A percentile compares a stretch with the other conserved stretches of the same genome.
These are phyloP conservation scores for Trachelus troglodyta DNA, from an alignment of 2,888 invertebrate species.

Conservation along the genomic window DNA sequence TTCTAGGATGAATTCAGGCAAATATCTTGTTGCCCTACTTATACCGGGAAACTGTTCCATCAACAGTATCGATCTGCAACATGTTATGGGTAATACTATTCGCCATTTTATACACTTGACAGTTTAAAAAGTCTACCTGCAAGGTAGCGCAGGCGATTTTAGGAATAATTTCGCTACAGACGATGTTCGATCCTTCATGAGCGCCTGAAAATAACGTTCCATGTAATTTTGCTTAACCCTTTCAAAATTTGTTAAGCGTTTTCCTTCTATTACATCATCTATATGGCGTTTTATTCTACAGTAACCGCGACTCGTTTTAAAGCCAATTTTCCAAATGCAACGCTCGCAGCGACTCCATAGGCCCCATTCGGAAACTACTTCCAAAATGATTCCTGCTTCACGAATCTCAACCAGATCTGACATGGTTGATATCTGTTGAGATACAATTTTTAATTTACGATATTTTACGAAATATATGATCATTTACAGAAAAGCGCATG, in stretches of 20 bases:
- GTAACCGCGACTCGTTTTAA: slow-evolving; percentile 65
- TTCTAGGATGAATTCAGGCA: slow-evolving; percentile 68
- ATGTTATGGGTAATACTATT: neutral
- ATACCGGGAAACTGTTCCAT: slow-evolving; percentile 65
- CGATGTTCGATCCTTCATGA: slow-evolving; percentile 22
- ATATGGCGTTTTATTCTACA: slow-evolving; percentile 67
- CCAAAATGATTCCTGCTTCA: slow-evolving; percentile 64
- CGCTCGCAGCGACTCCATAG: slow-evolving; percentile 70
- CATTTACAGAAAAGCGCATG: slow-evolving; percentile 60
- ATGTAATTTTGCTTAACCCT: neutral
- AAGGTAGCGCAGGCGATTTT: slow-evolving; percentile 50
- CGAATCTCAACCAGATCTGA: slow-evolving; percentile 64
- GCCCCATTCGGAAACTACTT: slow-evolving; percentile 69
- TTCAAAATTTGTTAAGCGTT: neutral
- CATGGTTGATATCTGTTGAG: slow-evolving; percentile 59
- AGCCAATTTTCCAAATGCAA: slow-evolving; percentile 61
- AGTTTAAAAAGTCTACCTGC: slow-evolving; percentile 43
- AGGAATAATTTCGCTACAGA: slow-evolving; percentile 43
- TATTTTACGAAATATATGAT: neutral
- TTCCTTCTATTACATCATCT: neutral
- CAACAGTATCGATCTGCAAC: slow-evolving; percentile 66
- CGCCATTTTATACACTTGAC: neutral
- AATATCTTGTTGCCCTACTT: slow-evolving; percentile 65
- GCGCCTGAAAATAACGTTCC: slow-evolving; percentile 23
- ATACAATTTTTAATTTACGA: neutral